phyloP scores from a whole-genome alignment of 2,888 invertebrate species.

The Rapana venosa region DNA sequence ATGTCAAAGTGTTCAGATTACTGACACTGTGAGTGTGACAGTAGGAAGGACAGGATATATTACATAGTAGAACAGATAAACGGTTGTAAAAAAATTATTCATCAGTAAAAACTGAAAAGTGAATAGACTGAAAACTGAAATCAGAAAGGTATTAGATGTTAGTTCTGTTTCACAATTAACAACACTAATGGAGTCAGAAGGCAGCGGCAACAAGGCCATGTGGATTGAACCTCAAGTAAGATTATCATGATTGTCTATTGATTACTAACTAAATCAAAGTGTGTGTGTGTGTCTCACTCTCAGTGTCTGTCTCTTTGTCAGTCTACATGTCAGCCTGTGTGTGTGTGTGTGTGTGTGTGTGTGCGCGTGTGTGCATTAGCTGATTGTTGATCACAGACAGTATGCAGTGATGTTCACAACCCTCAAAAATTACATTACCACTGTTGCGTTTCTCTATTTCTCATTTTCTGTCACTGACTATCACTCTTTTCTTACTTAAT shows the following conservation, averaged over 20 bases:
- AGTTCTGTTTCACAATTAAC: slow-evolving; percentile 24
- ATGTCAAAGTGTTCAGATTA: too few species aligned
- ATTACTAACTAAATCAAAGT: neutral
- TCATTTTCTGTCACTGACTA: too few species aligned
- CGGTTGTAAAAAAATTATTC: neutral
- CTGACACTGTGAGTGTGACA: too few species aligned
- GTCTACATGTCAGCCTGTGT: neutral
- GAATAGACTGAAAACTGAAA: neutral
- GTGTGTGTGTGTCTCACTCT: neutral
- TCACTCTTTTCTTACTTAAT: too few species aligned
- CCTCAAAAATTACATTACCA: too few species aligned
- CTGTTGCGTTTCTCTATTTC: too few species aligned
- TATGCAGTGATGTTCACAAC: too few species aligned
- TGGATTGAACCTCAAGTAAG: slow-evolving; percentile 40
- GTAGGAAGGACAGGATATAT: too few species aligned
- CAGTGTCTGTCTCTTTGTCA: neutral
- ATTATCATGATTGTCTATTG: neutral
- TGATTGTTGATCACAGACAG: too few species aligned
- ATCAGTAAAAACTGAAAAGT: neutral
- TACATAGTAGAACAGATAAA: neutral
- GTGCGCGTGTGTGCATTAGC: too few species aligned
- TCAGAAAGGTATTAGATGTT: neutral
- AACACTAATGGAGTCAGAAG: slow-evolving; percentile 38
- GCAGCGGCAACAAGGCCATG: neutral
- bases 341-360: too few species aligned